Conservation (phyloP, 1,140 invertebrate species). For the Maconellicoccus hirsutus region DNA sequence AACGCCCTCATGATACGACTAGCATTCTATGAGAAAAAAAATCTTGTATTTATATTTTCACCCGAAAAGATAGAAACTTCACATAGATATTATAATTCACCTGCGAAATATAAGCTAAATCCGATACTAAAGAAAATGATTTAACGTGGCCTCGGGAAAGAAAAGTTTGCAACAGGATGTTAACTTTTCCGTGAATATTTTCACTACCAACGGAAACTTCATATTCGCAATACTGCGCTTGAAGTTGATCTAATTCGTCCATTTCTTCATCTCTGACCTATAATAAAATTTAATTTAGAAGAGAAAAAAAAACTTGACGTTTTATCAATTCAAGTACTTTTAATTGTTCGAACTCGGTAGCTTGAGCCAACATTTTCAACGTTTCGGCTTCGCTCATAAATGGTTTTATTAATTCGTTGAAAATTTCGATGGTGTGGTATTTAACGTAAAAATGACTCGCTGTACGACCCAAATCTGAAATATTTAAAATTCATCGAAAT, state of each 20-base stretch:
- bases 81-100: slow-evolving; percentile 47
- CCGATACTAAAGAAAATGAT: slow-evolving; percentile 82
- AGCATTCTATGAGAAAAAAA: slow-evolving; percentile 56
- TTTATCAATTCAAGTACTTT: slow-evolving; percentile 48
- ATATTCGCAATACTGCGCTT: slow-evolving; percentile 58
- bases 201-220: slow-evolving; percentile 67
- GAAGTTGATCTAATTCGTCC: slow-evolving; percentile 70
- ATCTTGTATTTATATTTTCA: background rate
- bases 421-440: slow-evolving; percentile 86
- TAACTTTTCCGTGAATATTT: slow-evolving; percentile 91
- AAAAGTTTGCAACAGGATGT: slow-evolving; percentile 88
- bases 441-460: slow-evolving; percentile 98
- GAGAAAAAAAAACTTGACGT: background rate
- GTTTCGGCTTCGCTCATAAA: slow-evolving; percentile 81
- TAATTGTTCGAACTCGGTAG: slow-evolving; percentile 91
- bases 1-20: slow-evolving; percentile 78
- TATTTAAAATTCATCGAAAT: background rate
- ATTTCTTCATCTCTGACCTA: slow-evolving; percentile 90
- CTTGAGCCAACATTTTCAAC: slow-evolving; percentile 73
- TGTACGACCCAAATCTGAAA: slow-evolving; percentile 79
- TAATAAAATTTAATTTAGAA: slow-evolving; percentile 24
- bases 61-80: background rate
- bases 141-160: slow-evolving; percentile 67
- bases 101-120: slow-evolving; percentile 85
- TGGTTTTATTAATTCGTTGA: slow-evolving; percentile 65